Evolutionary conservation across 2,888 invertebrate genomes (phyloP).

Genomic region (Acleris cristana): DNA sequence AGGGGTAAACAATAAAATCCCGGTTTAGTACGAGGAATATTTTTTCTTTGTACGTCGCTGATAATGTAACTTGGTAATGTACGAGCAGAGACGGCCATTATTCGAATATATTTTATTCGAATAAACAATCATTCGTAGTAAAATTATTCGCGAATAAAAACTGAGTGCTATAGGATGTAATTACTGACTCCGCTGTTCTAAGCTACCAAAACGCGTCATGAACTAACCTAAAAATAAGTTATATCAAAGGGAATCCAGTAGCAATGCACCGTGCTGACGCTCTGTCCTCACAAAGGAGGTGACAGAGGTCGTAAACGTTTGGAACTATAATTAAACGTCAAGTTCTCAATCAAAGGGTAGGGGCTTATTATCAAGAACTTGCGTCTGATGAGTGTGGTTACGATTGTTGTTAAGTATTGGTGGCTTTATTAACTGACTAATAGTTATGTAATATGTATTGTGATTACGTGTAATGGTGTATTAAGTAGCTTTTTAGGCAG

Average conservation of each 20-base stretch:
- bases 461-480: no score
- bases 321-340: conserved; percentile 60
- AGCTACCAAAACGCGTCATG: conserved; percentile 40
- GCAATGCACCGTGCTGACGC: conserved; percentile 44
- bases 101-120: no score
- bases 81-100: no score
- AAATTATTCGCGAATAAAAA: no score
- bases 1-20: no score
- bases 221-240: conserved; percentile 55
- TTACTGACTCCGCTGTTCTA: conserved; percentile 15
- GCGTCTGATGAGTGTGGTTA: conserved; percentile 14
- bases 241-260: conserved; percentile 58
- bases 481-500: no score
- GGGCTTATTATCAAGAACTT: conserved; percentile 42
- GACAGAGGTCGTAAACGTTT: conserved; percentile 66
- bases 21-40: no score
- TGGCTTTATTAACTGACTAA: background rate
- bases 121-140: no score
- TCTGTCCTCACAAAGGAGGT: conserved; percentile 62
- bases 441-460: no score
- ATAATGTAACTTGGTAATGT: no score
- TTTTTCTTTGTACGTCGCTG: no score
- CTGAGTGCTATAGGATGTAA: no score
- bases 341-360: conserved; percentile 53
- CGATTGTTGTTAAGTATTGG: background rate